Evolutionary conservation across 1,140 invertebrate genomes (phyloP).

Genomic region (Leptinotarsa defecta): DNA sequence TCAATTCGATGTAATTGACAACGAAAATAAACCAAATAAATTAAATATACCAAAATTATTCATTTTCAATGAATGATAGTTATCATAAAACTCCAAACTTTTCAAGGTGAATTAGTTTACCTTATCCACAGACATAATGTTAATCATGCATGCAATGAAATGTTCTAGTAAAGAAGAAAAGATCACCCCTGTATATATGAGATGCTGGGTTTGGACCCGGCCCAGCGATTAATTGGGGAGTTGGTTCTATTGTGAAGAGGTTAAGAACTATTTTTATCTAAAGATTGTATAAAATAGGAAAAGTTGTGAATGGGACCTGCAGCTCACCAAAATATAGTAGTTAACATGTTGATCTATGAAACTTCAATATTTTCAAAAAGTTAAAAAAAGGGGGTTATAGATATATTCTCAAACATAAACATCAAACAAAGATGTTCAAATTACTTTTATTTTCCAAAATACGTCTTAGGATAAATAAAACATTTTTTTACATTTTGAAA

Average conservation of each 20-base stretch:
- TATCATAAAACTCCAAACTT: background rate
- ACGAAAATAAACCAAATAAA: no score
- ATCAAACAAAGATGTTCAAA: no score
- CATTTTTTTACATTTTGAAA: no score
- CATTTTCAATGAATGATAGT: background rate
- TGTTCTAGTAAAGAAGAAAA: constrained; percentile 4
- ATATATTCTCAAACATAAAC: background rate
- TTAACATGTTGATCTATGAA: background rate
- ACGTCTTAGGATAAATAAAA: no score
- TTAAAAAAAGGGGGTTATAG: background rate
- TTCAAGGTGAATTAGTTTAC: background rate
- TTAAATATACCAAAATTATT: background rate
- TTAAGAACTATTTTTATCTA: background rate
- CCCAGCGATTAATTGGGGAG: constrained; percentile 26
- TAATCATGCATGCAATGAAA: constrained; percentile 35
- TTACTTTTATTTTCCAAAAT: no score
- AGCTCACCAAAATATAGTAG: no score
- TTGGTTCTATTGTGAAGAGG: background rate
- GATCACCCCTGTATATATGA: constrained; percentile 20
- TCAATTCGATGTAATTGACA: no score
- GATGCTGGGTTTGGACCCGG: constrained; percentile 42
- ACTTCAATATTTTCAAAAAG: background rate
- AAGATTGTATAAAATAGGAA: background rate
- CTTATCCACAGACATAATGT: constrained; percentile 13
- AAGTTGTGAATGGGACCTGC: background rate